phyloP scores from a whole-genome alignment of 2,888 invertebrate species.

The Drosophila borealis region DNA sequence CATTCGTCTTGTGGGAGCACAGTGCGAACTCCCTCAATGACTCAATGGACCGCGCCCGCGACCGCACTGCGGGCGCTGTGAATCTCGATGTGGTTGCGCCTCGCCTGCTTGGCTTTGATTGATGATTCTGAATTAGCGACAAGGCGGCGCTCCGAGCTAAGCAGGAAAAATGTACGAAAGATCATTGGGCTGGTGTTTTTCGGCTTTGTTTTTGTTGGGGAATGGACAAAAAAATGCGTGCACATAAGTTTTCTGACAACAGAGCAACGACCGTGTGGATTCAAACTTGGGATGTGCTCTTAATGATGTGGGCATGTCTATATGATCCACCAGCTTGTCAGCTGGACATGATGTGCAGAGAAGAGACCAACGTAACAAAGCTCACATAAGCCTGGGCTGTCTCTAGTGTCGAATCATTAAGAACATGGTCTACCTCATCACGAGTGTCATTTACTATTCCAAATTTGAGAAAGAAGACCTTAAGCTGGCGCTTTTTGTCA shows the following conservation, averaged over 20 bases:
- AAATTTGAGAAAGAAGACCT: background rate
- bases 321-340: constrained; percentile 52
- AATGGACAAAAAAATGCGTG: constrained; percentile 42
- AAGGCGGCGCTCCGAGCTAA: constrained; percentile 47
- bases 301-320: constrained; percentile 69
- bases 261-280: constrained; percentile 45
- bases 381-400: constrained; percentile 28
- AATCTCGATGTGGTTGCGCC: constrained; percentile 27
- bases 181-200: constrained; percentile 45
- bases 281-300: constrained; percentile 16
- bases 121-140: constrained; percentile 78
- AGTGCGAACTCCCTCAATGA: constrained; percentile 54
- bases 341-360: constrained; percentile 48
- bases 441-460: background rate
- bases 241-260: constrained; percentile 68
- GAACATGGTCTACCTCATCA: background rate
- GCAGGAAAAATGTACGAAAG: constrained; percentile 61
- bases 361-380: constrained; percentile 32
- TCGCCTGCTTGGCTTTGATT: constrained; percentile 63
- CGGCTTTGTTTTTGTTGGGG: background rate
- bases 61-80: constrained; percentile 4
- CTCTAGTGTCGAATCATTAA: constrained; percentile 11
- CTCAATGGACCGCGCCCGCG: constrained; percentile 36
- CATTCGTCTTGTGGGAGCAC: constrained; percentile 53
- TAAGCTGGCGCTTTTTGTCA: background rate